These are phyloP conservation scores for Trissoscelio sp. DNA, from an alignment of 2,888 invertebrate species.

Conservation along the genomic window DNA sequence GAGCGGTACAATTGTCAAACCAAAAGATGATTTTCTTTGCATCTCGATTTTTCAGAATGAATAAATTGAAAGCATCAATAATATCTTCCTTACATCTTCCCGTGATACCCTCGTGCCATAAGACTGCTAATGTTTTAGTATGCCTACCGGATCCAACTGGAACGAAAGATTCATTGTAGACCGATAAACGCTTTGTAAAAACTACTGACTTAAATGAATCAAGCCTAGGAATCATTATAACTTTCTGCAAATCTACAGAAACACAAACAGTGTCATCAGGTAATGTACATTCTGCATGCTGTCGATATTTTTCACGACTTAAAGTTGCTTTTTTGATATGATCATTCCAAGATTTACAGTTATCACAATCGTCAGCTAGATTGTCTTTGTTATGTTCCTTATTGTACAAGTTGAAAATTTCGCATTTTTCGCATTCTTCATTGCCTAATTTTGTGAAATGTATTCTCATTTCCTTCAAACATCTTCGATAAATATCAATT, in stretches of 20 bases:
- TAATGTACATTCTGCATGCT: conserved; percentile 6
- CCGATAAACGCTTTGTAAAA: conserved; percentile 14
- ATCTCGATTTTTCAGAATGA: no score
- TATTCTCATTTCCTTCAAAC: conserved; percentile 36
- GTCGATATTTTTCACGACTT: conserved; percentile 15
- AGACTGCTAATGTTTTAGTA: conserved; percentile 11
- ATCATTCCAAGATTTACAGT: neutral
- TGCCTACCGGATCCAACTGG: conserved; percentile 20
- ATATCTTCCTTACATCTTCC: conserved; percentile 35
- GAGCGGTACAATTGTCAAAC: neutral
- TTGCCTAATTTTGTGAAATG: conserved; percentile 34
- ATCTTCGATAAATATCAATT: conserved; percentile 31
- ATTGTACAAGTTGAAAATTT: conserved; percentile 37
- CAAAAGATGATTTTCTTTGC: no score
- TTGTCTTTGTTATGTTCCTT: conserved; percentile 17
- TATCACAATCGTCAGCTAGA: conserved; percentile 16
- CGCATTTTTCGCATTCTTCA: conserved; percentile 49
- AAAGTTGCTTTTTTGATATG: conserved; percentile 15
- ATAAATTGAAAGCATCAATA: neutral
- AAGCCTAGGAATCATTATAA: conserved; percentile 37
- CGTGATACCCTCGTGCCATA: conserved; percentile 30
- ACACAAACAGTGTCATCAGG: conserved; percentile 27
- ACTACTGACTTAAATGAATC: conserved; percentile 31
- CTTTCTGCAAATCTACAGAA: conserved; percentile 47
- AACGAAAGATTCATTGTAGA: conserved; percentile 43